Conservation (phyloP, 1,140 invertebrate genomes). For the Cataglyphis hispanica region DNA sequence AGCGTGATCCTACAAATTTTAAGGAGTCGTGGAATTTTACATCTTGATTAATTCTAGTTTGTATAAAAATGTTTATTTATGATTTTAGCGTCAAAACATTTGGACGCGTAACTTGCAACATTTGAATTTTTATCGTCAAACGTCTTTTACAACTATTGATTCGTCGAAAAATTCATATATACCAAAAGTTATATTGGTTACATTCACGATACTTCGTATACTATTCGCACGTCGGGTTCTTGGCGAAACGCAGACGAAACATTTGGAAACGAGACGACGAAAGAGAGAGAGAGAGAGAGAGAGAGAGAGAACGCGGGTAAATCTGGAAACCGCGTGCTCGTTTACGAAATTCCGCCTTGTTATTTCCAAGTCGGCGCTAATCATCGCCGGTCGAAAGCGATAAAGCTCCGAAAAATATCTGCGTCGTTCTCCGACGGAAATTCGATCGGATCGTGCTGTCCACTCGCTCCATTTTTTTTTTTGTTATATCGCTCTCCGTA, state of each 20-base stretch:
- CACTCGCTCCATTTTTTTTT: neutral
- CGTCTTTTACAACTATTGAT: neutral
- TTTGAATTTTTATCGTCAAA: neutral
- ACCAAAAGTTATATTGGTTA: neutral
- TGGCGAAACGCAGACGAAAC: conserved; percentile 40
- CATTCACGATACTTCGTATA: neutral
- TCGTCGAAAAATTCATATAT: neutral
- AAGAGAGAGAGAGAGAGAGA: neutral
- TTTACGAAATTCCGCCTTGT: conserved; percentile 56
- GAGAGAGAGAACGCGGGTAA: neutral
- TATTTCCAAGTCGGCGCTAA: conserved; percentile 54
- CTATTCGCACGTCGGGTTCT: conserved; percentile 18
- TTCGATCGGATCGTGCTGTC: conserved; percentile 14
- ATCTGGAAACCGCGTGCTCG: conserved; percentile 35
- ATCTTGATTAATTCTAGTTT: neutral
- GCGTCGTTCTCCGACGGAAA: conserved; percentile 46
- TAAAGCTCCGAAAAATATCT: conserved; percentile 53
- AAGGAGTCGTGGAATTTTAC: neutral
- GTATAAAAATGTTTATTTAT: neutral
- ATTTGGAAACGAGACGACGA: conserved; percentile 24
- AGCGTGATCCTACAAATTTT: neutral
- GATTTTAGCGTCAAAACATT: neutral
- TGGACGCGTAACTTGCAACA: neutral
- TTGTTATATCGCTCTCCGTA: neutral
- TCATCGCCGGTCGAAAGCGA: conserved; percentile 43